Conservation (phyloP, 2,888 invertebrate genomes). For the Perizoma flavofasciatum region DNA sequence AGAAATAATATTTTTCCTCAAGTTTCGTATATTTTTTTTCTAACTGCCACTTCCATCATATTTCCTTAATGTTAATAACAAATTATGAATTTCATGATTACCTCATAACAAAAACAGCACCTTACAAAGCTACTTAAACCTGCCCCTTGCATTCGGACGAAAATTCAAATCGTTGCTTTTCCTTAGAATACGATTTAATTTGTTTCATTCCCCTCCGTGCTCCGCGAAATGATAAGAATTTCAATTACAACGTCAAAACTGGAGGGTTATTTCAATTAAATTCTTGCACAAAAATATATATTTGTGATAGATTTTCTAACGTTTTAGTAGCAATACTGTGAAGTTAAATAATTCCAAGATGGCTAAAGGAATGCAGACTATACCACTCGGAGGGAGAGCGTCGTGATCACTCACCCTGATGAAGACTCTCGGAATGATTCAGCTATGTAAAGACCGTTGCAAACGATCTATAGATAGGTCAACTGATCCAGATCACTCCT, state of each 20-base stretch:
- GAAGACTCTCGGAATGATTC: too few species aligned
- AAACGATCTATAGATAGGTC: too few species aligned
- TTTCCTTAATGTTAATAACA: conserved; percentile 25
- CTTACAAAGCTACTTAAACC: conserved; percentile 31
- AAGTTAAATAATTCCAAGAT: too few species aligned
- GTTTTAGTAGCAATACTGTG: too few species aligned
- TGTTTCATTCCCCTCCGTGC: conserved; percentile 18
- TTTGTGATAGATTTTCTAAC: too few species aligned
- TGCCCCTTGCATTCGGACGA: conserved; percentile 30
- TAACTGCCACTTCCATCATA: not conserved
- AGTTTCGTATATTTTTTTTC: too few species aligned
- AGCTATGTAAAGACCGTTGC: too few species aligned
- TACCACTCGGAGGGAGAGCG: too few species aligned
- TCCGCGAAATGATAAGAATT: conserved; percentile 37
- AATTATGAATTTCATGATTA: conserved; percentile 22
- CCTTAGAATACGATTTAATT: conserved; percentile 24
- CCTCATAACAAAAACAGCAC: conserved; percentile 24
- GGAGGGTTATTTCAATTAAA: conserved; percentile 34
- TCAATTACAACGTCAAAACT: conserved; percentile 35
- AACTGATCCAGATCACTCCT: too few species aligned
- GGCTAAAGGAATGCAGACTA: too few species aligned
- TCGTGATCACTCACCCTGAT: too few species aligned
- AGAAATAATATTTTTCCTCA: too few species aligned
- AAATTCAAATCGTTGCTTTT: conserved; percentile 38
- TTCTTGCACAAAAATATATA: conserved; percentile 1